phyloP scores from a whole-genome alignment of 2,888 invertebrate genomes.

The Harmothoe impar region DNA sequence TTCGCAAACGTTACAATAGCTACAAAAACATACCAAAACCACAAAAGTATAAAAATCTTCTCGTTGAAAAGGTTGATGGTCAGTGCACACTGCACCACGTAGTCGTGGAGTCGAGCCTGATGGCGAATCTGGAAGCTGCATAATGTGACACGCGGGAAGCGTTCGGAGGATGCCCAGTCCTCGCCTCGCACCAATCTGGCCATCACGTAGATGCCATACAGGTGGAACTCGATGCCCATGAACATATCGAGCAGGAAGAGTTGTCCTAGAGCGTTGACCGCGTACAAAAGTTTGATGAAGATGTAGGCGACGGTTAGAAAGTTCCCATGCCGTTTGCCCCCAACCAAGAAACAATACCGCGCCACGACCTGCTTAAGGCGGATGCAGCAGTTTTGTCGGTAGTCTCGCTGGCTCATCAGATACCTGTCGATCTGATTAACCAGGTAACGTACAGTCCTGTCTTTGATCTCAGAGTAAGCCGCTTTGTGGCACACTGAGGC shows the following conservation, averaged over 20 bases:
- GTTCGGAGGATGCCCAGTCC: conserved; percentile 79
- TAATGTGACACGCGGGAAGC: conserved; percentile 82
- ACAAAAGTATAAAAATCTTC: conserved; percentile 84
- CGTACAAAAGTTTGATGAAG: conserved; percentile 82
- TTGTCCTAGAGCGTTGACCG: conserved; percentile 84
- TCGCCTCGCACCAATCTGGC: conserved; percentile 83
- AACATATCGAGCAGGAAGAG: conserved; percentile 84
- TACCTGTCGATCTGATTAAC: conserved; percentile 73
- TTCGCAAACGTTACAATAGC: conserved; percentile 82
- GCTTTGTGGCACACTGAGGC: conserved; percentile 69
- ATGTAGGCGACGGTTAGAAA: conserved; percentile 84
- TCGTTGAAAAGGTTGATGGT: conserved; percentile 75
- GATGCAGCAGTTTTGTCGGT: conserved; percentile 79
- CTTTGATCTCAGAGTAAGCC: conserved; percentile 68
- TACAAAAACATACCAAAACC: conserved; percentile 85
- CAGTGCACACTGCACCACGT: conserved; percentile 83
- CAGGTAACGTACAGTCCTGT: conserved; percentile 69
- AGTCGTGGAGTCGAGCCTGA: conserved; percentile 82
- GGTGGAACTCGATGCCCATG: conserved; percentile 83
- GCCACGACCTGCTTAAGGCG: conserved; percentile 79
- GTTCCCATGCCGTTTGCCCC: conserved; percentile 84
- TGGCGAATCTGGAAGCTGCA: conserved; percentile 84
- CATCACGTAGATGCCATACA: conserved; percentile 84
- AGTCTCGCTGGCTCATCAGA: conserved; percentile 81
- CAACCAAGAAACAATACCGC: conserved; percentile 80